Evolutionary conservation across 2,113 vertebrate genomes (phyloP), one percentile per base, ranked within the genome.

Genomic region (Polyodon spathula): DNA sequence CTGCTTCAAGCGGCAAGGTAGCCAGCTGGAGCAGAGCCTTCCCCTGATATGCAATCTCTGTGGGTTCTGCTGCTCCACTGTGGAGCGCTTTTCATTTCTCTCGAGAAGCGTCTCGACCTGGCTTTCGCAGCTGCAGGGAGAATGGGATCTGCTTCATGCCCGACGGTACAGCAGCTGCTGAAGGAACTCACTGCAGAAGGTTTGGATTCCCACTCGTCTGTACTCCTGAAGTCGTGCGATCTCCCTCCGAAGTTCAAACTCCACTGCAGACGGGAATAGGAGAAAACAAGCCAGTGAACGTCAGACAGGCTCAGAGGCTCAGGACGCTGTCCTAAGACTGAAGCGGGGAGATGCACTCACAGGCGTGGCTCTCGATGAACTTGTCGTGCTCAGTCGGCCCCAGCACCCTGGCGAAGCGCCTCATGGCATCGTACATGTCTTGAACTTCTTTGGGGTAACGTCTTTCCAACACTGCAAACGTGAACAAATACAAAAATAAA

Each of bases 391-490:
- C 95, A 9, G 83, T 71, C 0, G 96, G 94, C 3, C 94, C 95
- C 8, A 90, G 82, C 64, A 98, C 90, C 27, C 94, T 86, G 43
- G 92, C 96, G 66, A 98, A 98, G 10, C 91, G 80, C 3, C 92
- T 80, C 94, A 97, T 98, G 57, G 84, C 86, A 54, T 99, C 95
- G 43, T 97, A 92, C 12, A 99, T 88, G 40, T 97, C 95, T 76
- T 98, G 96, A 53, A 97, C 88, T 63, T 95, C 92, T 79, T 93
- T 97, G 37, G 94, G 93, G 68, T 99, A 98, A 7, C 91, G 87
- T 66, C 93, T 87, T 64, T 99, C 96, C 78, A 97, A 80, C 63
- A 98, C 96, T 99, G 17, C 8, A 66, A 58, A 52, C 56, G 6
- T 4, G 41, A 7, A 68, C 17, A 63, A 12, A 63, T 1, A 68